Evolutionary conservation across 2,797 vertebrate species (phyloP).

Genomic region (Labeo calbasu): DNA sequence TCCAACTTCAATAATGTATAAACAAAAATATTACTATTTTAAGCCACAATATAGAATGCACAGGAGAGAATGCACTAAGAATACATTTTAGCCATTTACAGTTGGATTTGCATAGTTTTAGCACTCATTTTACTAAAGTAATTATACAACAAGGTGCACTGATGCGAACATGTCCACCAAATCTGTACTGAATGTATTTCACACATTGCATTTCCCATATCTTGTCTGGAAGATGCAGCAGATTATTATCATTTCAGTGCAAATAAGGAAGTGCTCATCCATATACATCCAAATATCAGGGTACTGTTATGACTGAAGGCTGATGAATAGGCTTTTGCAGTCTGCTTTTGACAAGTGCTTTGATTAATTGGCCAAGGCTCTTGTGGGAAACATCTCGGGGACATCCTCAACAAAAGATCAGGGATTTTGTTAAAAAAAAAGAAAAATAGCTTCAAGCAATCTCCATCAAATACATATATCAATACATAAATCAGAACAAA

Average conservation of each 20-base stretch:
- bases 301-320: slow-evolving; percentile 33
- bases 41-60: background rate
- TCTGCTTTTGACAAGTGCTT: slow-evolving; percentile 45
- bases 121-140: background rate
- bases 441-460: slow-evolving; percentile 36
- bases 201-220: background rate
- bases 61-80: background rate
- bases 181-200: background rate
- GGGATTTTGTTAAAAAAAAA: slow-evolving; percentile 36
- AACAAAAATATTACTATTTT: background rate
- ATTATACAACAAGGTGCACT: background rate
- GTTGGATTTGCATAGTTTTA: background rate
- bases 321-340: slow-evolving; percentile 34
- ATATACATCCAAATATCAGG: slow-evolving; percentile 12
- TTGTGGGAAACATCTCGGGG: slow-evolving; percentile 19
- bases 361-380: slow-evolving; percentile 45
- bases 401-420: slow-evolving; percentile 47
- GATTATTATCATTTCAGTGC: slow-evolving; percentile 6
- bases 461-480: background rate
- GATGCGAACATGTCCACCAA: background rate
- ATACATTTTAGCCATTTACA: background rate
- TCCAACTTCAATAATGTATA: background rate
- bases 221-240: background rate
- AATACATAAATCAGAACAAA: slow-evolving; percentile 37
- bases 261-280: background rate